Evolutionary conservation across 2,113 vertebrate genomes (phyloP).

Genomic region (Anarhynchus alexandrinus): DNA sequence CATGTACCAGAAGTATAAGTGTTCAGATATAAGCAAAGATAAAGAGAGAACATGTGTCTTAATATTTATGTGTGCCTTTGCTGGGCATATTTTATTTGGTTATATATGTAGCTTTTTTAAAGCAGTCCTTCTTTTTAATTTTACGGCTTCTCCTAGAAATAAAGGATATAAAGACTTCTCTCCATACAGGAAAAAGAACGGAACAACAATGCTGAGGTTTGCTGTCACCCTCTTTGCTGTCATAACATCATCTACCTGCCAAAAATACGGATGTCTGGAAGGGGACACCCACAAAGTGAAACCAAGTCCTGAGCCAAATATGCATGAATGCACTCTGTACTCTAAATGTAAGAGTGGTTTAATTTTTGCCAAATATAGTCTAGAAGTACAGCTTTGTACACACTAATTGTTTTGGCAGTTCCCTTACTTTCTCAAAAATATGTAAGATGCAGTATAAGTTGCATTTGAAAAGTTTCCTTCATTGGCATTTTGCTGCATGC

Average conservation of each 20-base stretch:
- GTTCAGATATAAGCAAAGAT: neutral
- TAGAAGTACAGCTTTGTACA: neutral
- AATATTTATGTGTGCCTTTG: neutral
- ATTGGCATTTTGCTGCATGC: neutral
- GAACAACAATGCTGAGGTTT: slow-evolving; percentile 44
- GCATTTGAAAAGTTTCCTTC: neutral
- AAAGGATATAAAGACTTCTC: neutral
- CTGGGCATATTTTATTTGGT: neutral
- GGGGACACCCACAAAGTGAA: slow-evolving; percentile 58
- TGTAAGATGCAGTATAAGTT: neutral
- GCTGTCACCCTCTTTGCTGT: slow-evolving; percentile 21
- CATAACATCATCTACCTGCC: neutral
- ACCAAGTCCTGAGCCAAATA: slow-evolving; percentile 54
- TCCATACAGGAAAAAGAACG: neutral
- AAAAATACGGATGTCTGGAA: slow-evolving; percentile 45
- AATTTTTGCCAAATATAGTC: neutral
- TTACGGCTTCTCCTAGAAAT: neutral
- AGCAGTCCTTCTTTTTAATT: neutral
- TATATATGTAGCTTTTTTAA: neutral
- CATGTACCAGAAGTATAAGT: neutral
- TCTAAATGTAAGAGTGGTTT: slow-evolving; percentile 65
- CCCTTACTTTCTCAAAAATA: neutral
- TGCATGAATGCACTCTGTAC: slow-evolving; percentile 68
- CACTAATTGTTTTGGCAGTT: neutral
- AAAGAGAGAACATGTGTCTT: neutral